Evolutionary conservation across 2,888 invertebrate species (phyloP).

Genomic region (Drosophila gaucha): DNA sequence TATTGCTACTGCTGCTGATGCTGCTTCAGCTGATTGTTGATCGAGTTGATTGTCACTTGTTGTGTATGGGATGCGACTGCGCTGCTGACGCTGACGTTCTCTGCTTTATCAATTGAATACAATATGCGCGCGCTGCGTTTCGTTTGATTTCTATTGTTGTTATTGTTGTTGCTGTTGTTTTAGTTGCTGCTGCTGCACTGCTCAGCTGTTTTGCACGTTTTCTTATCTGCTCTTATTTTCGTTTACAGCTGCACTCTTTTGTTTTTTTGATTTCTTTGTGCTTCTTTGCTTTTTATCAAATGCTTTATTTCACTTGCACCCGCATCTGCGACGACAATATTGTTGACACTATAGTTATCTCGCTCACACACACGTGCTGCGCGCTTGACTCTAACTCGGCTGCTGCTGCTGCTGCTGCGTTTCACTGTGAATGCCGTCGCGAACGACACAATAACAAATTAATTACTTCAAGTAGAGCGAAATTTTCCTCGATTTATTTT

Average conservation of each 20-base stretch:
- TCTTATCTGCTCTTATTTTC: slow-evolving; percentile 50
- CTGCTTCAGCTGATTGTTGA: slow-evolving; percentile 33
- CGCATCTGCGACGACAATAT: slow-evolving; percentile 8
- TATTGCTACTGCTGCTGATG: slow-evolving; percentile 7
- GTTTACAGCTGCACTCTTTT: slow-evolving; percentile 49
- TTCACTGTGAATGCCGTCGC: slow-evolving; percentile 59
- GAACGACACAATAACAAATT: slow-evolving; percentile 66
- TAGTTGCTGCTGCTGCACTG: slow-evolving; percentile 24
- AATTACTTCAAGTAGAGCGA: slow-evolving; percentile 61
- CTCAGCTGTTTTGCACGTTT: slow-evolving; percentile 74
- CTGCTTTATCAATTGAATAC: slow-evolving; percentile 68
- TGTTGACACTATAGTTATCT: slow-evolving; percentile 31
- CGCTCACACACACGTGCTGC: slow-evolving; percentile 58
- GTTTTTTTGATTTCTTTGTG: slow-evolving; percentile 22
- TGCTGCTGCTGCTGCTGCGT: slow-evolving; percentile 29
- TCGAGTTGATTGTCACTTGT: slow-evolving; percentile 44
- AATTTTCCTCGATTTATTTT: slow-evolving; percentile 69
- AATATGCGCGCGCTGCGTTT: slow-evolving; percentile 42
- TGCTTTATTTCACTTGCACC: slow-evolving; percentile 43
- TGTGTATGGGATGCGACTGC: slow-evolving; percentile 21
- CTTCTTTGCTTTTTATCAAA: slow-evolving; percentile 34
- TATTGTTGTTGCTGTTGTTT: slow-evolving; percentile 25
- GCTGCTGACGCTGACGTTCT: slow-evolving; percentile 24
- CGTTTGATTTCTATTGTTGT: slow-evolving; percentile 28
- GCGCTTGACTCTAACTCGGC: slow-evolving; percentile 38